Conservation (phyloP, 2,113 vertebrate genomes). For the Bettongia penicillata region DNA sequence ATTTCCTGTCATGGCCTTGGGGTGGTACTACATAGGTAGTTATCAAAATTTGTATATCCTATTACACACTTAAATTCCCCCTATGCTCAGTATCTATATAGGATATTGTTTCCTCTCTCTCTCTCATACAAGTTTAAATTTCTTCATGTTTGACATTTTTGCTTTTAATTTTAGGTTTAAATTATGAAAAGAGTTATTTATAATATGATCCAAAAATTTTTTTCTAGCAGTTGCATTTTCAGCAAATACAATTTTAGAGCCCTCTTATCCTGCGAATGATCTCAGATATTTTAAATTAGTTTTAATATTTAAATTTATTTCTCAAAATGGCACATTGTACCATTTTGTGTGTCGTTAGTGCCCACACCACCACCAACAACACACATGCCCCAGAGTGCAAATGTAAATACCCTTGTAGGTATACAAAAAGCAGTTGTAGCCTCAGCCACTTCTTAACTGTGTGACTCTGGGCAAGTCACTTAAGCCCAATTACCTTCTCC, state of each 20-base stretch:
- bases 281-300: conserved; percentile 9
- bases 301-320: conserved; percentile 6
- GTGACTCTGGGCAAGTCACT: not conserved
- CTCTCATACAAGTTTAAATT: not conserved
- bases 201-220: conserved; percentile 42
- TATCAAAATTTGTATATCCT: conserved; percentile 25
- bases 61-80: conserved; percentile 10
- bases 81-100: conserved; percentile 25
- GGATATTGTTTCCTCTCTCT: not conserved
- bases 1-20: not conserved
- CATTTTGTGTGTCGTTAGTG: not conserved
- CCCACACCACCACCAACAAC: conserved; percentile 3
- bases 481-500: not conserved
- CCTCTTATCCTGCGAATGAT: conserved; percentile 31
- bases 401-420: conserved; percentile 1
- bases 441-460: not conserved
- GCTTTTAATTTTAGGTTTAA: conserved; percentile 43
- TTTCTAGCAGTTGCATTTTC: conserved; percentile 26
- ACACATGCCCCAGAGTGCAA: not conserved
- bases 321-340: not conserved
- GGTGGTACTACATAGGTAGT: conserved; percentile 18
- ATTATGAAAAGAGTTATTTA: conserved; percentile 11
- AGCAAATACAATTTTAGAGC: conserved; percentile 36
- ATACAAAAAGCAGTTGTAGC: not conserved
- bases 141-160: conserved; percentile 14